phyloP scores from a whole-genome alignment of 2,113 vertebrate genomes.

The Sporophila hypoxantha region DNA sequence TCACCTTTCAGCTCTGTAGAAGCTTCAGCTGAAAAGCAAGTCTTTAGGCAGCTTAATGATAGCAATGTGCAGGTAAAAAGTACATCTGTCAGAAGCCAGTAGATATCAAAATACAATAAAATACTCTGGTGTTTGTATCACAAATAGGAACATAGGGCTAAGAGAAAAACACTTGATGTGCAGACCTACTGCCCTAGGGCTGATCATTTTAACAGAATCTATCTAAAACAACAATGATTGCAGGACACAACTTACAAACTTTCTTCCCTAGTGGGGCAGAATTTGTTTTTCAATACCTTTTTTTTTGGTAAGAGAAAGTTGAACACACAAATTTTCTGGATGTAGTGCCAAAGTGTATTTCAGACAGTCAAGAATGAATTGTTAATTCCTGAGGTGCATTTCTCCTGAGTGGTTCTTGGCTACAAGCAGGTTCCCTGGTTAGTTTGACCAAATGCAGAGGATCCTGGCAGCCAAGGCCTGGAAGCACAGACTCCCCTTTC shows the following conservation, averaged over 20 bases:
- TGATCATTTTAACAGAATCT: neutral
- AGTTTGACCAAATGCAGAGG: neutral
- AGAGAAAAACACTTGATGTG: neutral
- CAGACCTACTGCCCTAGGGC: neutral
- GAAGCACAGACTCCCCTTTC: neutral
- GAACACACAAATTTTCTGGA: neutral
- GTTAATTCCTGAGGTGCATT: neutral
- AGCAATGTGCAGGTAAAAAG: neutral
- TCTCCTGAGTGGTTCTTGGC: neutral
- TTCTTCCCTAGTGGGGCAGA: neutral
- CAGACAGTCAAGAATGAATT: neutral
- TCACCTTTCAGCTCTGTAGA: neutral
- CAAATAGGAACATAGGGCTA: neutral
- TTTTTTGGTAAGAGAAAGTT: neutral
- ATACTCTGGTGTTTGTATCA: neutral
- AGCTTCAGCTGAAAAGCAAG: neutral
- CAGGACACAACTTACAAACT: neutral
- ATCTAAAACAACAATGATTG: neutral
- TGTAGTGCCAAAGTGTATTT: neutral
- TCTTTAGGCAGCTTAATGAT: neutral
- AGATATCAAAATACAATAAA: neutral
- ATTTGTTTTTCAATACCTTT: neutral
- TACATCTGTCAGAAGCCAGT: neutral
- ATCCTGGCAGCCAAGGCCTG: accelerated
- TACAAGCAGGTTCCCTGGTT: neutral